These are phyloP conservation scores for Phymorhynchus buccinoides DNA, from an alignment of 1,140 invertebrate species.

Conservation along the genomic window DNA sequence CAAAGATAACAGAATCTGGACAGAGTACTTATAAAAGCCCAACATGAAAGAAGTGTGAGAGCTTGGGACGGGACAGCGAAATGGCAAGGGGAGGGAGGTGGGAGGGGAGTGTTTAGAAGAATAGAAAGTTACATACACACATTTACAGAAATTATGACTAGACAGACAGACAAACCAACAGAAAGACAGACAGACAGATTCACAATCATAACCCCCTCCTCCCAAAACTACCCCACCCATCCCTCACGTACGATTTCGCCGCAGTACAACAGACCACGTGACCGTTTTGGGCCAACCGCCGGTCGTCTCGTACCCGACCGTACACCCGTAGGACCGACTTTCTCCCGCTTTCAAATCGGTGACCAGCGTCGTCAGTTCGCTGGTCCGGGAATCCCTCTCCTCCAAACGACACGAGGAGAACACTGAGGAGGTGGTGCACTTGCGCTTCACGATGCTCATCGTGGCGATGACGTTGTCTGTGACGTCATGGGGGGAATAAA, in stretches of 20 bases:
- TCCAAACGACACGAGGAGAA: slow-evolving; percentile 18
- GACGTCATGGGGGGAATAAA: slow-evolving; percentile 2
- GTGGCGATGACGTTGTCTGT: slow-evolving; percentile 13
- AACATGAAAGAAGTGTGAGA: too few species aligned
- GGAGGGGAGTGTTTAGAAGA: too few species aligned
- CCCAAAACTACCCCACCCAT: too few species aligned
- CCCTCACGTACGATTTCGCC: slow-evolving; percentile 11
- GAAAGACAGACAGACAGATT: too few species aligned
- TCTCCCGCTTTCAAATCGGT: slow-evolving; percentile 21
- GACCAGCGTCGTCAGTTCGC: neutral
- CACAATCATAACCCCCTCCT: too few species aligned
- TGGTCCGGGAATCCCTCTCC: neutral
- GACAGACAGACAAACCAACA: too few species aligned
- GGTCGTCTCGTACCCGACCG: slow-evolving; percentile 18
- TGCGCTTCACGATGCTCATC: slow-evolving; percentile 19
- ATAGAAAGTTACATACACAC: too few species aligned
- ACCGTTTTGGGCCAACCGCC: slow-evolving; percentile 9
- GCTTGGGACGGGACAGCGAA: too few species aligned
- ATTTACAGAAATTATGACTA: too few species aligned
- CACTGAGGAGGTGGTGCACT: slow-evolving; percentile 5
- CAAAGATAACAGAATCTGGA: too few species aligned
- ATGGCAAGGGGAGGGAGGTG: too few species aligned
- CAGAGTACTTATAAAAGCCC: too few species aligned
- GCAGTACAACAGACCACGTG: slow-evolving; percentile 1
- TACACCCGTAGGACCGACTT: slow-evolving; percentile 17